Base-by-base conservation (phyloP, 2,797 vertebrate species). In the Gymnopithys bicolor region DNA sequence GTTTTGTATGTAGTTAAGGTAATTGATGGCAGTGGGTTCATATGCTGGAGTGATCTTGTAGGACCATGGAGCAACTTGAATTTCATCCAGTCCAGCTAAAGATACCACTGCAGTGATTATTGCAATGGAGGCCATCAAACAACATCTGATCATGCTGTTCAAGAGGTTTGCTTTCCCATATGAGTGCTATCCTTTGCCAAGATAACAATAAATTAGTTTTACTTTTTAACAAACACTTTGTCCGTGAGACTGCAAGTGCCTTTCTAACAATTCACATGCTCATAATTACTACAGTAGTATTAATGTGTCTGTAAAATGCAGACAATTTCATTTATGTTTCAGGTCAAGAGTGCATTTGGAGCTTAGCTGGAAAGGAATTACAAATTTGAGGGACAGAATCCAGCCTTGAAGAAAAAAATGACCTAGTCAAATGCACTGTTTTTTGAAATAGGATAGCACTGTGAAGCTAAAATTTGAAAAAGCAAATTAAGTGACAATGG, bases 241-340 rank as follows among this genome's bases (percentile, higher is more conserved):
- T 73, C 51, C 17, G 2, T 52, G 59, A 58, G 27, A 41, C 18
- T 70, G 13, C 46, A 39, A 80, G 28, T 33, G 9, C 66, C 13
- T 86, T 18, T 49, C 11, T 64, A 84, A 58, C 21, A 66, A 46
- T 69, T 76, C 64, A 39, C 9, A 2, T n/a, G 37, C 11, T 55
- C 19, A 37, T n/a, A 69, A 49, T 86, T 87, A 60, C 62, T 64
- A 28, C 8, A 27, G 18, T 23, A 81, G 33, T 27, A 84, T 67
- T 94, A 80, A 74, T 67, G 21, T 81, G 55, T 74, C 82, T 89
- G 53, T 28, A 64, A 86, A 78, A 91, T 53, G 8, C 15, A 93
- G 63, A 68, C 8, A 51, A 37, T 64, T 90, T 69, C 89, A 67
- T 74, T 87, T 76, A 53, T 60, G 5, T 84, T 78, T 78, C 43